Conservation (phyloP, 1,140 invertebrate genomes). For the Pogonomyrmex californicus region DNA sequence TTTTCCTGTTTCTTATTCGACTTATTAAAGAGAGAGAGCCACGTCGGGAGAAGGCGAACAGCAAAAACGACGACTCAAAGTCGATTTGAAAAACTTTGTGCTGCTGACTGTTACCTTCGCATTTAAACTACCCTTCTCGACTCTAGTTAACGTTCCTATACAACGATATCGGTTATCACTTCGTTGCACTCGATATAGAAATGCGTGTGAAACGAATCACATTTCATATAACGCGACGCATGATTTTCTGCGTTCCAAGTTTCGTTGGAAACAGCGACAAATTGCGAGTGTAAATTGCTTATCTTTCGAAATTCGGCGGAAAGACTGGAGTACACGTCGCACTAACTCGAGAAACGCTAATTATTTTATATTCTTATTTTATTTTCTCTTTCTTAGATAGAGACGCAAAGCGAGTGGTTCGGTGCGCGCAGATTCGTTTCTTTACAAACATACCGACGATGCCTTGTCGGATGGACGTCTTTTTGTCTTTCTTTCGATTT, state of each 20-base stretch:
- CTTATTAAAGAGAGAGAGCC: background rate
- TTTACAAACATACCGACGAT: constrained; percentile 76
- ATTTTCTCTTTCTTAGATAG: background rate
- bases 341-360: constrained; percentile 37
- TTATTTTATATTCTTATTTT: background rate
- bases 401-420: constrained; percentile 81
- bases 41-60: background rate
- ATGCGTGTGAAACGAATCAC: constrained; percentile 14
- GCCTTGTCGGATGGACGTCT: constrained; percentile 60
- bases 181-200: background rate
- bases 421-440: constrained; percentile 86
- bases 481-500: constrained; percentile 61
- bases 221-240: constrained; percentile 13
- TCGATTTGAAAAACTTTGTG: background rate
- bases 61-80: background rate
- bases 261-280: constrained; percentile 1
- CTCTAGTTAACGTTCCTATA: background rate
- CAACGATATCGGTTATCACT: background rate
- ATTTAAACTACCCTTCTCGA: background rate
- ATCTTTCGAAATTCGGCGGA: background rate
- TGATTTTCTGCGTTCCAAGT: background rate
- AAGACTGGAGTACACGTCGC: constrained; percentile 1
- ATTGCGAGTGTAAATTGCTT: constrained; percentile 5
- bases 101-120: background rate
- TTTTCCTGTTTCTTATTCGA: background rate